A percentile compares a stretch with the other conserved stretches of the same genome.
Evolutionary conservation across 2,113 vertebrate genomes (phyloP).

Genomic region (Lepidothrix coronata): DNA sequence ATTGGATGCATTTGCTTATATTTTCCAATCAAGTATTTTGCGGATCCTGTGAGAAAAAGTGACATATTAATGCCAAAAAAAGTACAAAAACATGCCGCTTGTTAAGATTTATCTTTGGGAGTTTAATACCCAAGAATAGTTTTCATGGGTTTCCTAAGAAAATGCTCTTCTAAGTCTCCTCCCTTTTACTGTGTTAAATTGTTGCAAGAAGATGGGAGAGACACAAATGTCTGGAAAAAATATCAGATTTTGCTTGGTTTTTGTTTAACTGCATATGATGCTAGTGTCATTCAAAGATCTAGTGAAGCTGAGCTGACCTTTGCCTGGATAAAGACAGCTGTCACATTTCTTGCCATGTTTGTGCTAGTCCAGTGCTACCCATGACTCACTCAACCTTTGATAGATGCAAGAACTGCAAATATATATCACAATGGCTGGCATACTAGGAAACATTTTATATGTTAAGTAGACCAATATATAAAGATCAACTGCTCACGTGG

Average conservation of each 20-base stretch:
- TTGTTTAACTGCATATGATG: background rate
- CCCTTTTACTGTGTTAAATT: background rate
- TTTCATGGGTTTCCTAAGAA: background rate
- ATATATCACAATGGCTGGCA: background rate
- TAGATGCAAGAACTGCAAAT: background rate
- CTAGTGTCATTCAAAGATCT: background rate
- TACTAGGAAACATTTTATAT: background rate
- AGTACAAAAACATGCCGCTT: background rate
- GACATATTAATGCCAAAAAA: background rate
- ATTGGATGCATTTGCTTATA: background rate
- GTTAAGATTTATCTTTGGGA: fast-evolving
- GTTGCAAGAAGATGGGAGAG: background rate
- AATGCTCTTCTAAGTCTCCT: background rate
- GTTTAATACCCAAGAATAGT: background rate
- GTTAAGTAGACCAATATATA: background rate
- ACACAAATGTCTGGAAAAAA: background rate
- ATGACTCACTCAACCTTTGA: background rate
- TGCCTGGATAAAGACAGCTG: background rate
- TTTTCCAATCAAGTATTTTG: background rate
- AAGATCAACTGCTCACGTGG: background rate
- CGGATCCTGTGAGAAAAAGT: background rate
- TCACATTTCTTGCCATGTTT: background rate
- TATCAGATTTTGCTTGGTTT: background rate
- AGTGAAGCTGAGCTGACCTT: background rate
- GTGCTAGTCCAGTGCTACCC: background rate